Conservation (phyloP, 2,888 invertebrate species). For the Apocheima hispidaria region DNA sequence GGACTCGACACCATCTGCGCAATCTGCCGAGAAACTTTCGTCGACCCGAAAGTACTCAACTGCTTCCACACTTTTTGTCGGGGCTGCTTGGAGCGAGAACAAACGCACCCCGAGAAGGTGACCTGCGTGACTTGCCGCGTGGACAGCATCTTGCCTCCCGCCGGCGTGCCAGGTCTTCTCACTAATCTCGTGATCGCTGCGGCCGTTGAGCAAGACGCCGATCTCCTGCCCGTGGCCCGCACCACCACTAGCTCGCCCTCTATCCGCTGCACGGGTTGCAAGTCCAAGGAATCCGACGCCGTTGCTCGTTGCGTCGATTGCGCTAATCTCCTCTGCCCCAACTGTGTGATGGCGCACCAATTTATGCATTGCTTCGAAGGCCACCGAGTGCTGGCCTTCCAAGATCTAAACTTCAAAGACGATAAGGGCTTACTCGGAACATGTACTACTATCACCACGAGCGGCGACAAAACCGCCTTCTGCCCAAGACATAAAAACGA, state of each 20-base stretch:
- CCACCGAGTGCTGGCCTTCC: slow-evolving; percentile 93
- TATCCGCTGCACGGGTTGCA: slow-evolving; percentile 97
- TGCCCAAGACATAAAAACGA: slow-evolving; percentile 97
- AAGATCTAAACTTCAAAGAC: slow-evolving; percentile 85
- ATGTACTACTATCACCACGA: slow-evolving; percentile 79
- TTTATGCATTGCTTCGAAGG: slow-evolving; percentile 99
- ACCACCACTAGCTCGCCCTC: slow-evolving; percentile 80
- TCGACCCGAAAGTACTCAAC: slow-evolving; percentile 91
- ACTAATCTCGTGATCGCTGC: slow-evolving; percentile 88
- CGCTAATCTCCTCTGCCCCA: slow-evolving; percentile 97
- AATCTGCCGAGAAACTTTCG: slow-evolving; percentile 91
- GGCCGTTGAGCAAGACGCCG: slow-evolving; percentile 85
- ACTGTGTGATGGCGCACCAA: slow-evolving; percentile 99
- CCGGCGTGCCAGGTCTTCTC: slow-evolving; percentile 88
- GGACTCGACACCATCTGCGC: slow-evolving; percentile 88
- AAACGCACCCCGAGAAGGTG: slow-evolving; percentile 89
- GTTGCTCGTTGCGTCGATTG: slow-evolving; percentile 98
- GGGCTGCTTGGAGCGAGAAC: slow-evolving; percentile 91
- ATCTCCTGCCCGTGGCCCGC: slow-evolving; percentile 78
- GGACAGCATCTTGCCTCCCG: slow-evolving; percentile 80
- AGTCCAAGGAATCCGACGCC: slow-evolving; percentile 97
- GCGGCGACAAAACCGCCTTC: slow-evolving; percentile 88
- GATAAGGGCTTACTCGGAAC: slow-evolving; percentile 82
- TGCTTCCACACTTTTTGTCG: slow-evolving; percentile 95
- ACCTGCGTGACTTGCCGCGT: slow-evolving; percentile 90